Base-by-base conservation (phyloP, 37 sponge, comb jelly and placozoan species). In the Lycopodina hypogea region DNA sequence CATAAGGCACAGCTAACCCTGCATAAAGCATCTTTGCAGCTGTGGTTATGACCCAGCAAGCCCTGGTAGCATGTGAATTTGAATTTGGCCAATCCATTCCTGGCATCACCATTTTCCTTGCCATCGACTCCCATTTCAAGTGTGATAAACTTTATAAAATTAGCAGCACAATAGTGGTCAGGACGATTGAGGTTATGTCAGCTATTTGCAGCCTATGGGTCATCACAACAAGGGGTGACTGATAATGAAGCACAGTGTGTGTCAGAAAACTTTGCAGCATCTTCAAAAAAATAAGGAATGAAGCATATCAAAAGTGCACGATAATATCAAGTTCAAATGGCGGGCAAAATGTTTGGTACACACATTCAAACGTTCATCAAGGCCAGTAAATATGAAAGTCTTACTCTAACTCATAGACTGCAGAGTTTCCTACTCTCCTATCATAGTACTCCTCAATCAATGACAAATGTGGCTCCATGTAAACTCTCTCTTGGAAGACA, bases 161-260 rank as follows among this genome's bases (percentile, higher is more conserved):
- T 76, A 36, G 40, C 0, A 50, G 40, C 23, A 84, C 70, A 8
- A 84, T 77, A 42, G 60, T 79, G 32, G 53, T 12, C 38, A 74
- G 32, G 55, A 80, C 87, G 2, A 56, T 86, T 41, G 68, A 74
- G 66, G 81, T 55, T 86, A 38, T 68, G 70, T 22, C 36, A 68
- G 12, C 19, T 86, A 32, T 80, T 86, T 72, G 81, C 76, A 0
- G 39, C 48, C 18, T 75, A 76, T 60, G 80, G 87, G 0, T 45
- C 80, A 45, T 81, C 87, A 29, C 60, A 68, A 1, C 75, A 80
- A 34, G 23, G 80, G 24, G 81, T 80, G 15, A 34, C 69, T 45
- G 81, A 86, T 34, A 80, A 80, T 80, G 87, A 81, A 33, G 81
- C 87, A 11, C 87, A 86, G 59, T 86, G 80, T 45, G 28, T 55